Percentiles rank a stretch among this genome's conserved stretches.
Evolutionary conservation across 2,888 invertebrate genomes (phyloP).

Genomic region (Coecobrya sp.): DNA sequence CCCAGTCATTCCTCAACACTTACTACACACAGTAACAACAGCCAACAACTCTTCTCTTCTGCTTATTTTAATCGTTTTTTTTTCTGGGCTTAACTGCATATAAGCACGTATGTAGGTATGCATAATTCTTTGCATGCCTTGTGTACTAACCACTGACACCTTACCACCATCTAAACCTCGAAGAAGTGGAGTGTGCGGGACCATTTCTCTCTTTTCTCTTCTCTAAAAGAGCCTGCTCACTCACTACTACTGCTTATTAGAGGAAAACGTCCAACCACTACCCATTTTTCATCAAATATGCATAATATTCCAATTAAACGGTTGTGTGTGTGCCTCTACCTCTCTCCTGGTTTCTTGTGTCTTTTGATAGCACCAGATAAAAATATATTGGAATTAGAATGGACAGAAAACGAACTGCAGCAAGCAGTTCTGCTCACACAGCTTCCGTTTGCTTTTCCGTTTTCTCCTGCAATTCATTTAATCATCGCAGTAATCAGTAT

Average conservation of each 20-base stretch:
- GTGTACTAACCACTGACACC: slow-evolving; percentile 44
- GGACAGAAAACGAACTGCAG: slow-evolving; percentile 28
- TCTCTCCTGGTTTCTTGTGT: slow-evolving; percentile 1
- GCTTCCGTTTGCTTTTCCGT: slow-evolving; percentile 65
- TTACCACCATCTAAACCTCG: slow-evolving; percentile 36
- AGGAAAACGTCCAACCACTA: slow-evolving; percentile 56
- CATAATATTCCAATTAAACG: slow-evolving; percentile 72
- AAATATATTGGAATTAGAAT: slow-evolving; percentile 17
- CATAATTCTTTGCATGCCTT: background rate
- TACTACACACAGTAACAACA: background rate
- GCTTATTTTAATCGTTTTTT: slow-evolving; percentile 61
- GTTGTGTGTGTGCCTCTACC: background rate
- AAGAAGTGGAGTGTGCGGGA: slow-evolving; percentile 40
- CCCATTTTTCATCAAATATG: slow-evolving; percentile 75
- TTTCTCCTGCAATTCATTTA: slow-evolving; percentile 45
- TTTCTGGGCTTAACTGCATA: background rate
- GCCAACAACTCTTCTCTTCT: background rate
- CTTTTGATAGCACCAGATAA: slow-evolving; percentile 39
- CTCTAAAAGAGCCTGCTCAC: background rate
- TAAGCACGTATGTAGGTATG: background rate
- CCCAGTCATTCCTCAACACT: slow-evolving; percentile 57
- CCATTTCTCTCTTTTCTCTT: slow-evolving; percentile 42
- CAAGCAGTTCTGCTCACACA: background rate
- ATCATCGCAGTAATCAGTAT: slow-evolving; percentile 2
- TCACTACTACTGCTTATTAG: slow-evolving; percentile 14